These are phyloP conservation scores for Centropus bengalensis DNA, from an alignment of 2,113 vertebrate genomes.

Conservation along the genomic window DNA sequence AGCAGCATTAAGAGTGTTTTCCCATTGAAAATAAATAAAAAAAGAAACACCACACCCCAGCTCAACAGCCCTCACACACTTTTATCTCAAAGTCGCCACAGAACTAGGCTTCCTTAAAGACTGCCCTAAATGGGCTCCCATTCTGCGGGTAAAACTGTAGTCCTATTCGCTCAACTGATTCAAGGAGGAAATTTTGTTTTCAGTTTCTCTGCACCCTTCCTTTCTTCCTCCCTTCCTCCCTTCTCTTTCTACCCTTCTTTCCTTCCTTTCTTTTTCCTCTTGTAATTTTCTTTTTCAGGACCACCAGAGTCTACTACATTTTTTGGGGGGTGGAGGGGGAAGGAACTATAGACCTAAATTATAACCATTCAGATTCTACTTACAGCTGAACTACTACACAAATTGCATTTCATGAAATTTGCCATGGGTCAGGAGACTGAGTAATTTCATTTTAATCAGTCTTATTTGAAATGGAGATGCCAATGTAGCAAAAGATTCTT, in stretches of 20 bases:
- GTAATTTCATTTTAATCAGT: conserved; percentile 81
- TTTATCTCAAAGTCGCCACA: neutral
- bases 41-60: no score
- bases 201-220: neutral
- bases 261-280: neutral
- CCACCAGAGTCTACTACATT: conserved; percentile 30
- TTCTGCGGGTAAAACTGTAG: neutral
- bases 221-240: neutral
- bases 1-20: neutral
- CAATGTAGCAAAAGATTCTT: conserved; percentile 30
- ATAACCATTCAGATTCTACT: conserved; percentile 75
- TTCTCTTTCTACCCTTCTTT: no score
- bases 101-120: neutral
- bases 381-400: conserved; percentile 75
- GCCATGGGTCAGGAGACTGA: conserved; percentile 76
- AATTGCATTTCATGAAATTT: conserved; percentile 79
- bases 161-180: neutral
- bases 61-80: no score
- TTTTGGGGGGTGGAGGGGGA: neutral
- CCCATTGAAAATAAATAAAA: no score
- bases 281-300: conserved; percentile 55
- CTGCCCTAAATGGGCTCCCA: neutral
- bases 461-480: conserved; percentile 68
- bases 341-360: conserved; percentile 73
- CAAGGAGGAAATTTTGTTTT: neutral